These are phyloP conservation scores for Oncorhynchus masou DNA, from an alignment of 2,113 vertebrate genomes.

Conservation along the genomic window DNA sequence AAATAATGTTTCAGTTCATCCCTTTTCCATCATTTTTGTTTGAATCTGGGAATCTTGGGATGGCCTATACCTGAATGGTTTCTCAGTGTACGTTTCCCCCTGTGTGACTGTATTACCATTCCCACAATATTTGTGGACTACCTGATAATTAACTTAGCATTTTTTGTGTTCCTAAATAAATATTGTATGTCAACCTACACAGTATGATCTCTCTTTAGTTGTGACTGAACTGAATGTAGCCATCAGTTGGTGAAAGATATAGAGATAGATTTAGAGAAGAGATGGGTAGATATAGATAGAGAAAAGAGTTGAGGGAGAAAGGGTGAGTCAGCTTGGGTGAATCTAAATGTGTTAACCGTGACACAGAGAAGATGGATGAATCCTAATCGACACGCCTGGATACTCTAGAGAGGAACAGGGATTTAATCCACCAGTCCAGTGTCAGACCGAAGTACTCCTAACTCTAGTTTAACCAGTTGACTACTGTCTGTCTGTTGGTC, in stretches of 20 bases:
- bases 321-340: too few species aligned
- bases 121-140: conserved; percentile 89
- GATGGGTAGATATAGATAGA: too few species aligned
- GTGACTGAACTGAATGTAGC: background rate
- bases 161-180: conserved; percentile 87
- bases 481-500: too few species aligned
- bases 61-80: conserved; percentile 63
- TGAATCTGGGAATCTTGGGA: conserved; percentile 70
- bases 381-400: conserved; percentile 37
- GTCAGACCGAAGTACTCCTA: background rate
- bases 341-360: too few species aligned
- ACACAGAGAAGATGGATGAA: conserved; percentile 19
- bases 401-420: background rate
- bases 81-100: conserved; percentile 73
- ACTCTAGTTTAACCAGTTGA: background rate
- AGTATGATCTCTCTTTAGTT: background rate
- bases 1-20: conserved; percentile 57
- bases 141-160: conserved; percentile 88
- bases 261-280: too few species aligned
- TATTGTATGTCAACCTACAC: conserved; percentile 79
- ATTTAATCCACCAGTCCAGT: background rate
- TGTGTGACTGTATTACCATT: conserved; percentile 82
- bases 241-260: background rate
- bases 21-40: conserved; percentile 64
- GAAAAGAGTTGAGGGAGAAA: too few species aligned